A percentile compares a stretch with the other conserved stretches of the same genome.
Conservation (phyloP, 2,888 invertebrate species). For the Alentia gelatinosa region DNA sequence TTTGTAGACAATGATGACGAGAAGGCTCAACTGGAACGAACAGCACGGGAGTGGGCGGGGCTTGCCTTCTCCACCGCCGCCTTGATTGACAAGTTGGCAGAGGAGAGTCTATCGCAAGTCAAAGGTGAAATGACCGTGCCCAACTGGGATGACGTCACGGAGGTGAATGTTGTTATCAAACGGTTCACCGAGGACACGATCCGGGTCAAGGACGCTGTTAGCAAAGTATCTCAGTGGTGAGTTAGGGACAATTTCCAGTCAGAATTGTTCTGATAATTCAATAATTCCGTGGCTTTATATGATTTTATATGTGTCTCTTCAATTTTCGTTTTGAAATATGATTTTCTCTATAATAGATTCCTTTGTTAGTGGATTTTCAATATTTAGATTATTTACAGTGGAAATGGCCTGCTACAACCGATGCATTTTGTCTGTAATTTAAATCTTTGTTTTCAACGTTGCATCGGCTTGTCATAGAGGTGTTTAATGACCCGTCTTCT, state of each 20-base stretch:
- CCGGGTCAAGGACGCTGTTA: conserved; percentile 44
- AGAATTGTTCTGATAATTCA: background rate
- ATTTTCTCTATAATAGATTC: too few relatives aligned
- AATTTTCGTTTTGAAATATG: too few relatives aligned
- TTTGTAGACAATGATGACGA: conserved; percentile 40
- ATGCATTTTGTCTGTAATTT: too few relatives aligned
- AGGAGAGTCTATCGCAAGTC: background rate
- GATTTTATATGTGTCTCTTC: background rate
- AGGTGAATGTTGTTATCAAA: background rate
- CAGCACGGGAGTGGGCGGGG: conserved; percentile 55
- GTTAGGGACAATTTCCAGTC: too few relatives aligned
- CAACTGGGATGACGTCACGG: background rate
- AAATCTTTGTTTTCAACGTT: too few relatives aligned
- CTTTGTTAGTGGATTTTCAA: too few relatives aligned
- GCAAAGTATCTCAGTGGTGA: conserved; percentile 39
- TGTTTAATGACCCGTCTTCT: too few relatives aligned
- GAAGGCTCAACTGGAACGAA: conserved; percentile 48
- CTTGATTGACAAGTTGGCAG: conserved; percentile 17
- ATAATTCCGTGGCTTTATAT: background rate
- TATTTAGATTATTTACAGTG: too few relatives aligned
- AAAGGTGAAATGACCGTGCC: background rate
- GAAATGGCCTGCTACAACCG: too few relatives aligned
- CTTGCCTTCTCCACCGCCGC: conserved; percentile 9
- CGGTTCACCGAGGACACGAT: conserved; percentile 47
- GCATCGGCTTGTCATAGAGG: too few relatives aligned